phyloP scores from a whole-genome alignment of 30 jellyfish, hydroid and myxozoan genomes.

The Haliclystus octoradiatus region DNA sequence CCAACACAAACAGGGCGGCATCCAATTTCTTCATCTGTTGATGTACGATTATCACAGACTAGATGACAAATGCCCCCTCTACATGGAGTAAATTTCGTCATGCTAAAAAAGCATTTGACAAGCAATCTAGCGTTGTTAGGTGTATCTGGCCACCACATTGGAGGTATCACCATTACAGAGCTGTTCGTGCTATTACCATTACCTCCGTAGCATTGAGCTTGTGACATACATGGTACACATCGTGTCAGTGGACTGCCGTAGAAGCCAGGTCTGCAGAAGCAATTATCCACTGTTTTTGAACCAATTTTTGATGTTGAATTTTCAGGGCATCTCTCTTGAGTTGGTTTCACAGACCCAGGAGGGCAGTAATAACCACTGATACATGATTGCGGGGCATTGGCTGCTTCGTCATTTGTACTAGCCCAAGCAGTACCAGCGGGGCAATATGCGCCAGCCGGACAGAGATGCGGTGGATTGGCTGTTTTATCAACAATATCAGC shows the following conservation, averaged over 20 bases:
- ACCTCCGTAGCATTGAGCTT: constrained; percentile 77
- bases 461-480: constrained; percentile 94
- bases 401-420: constrained; percentile 78
- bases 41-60: constrained; percentile 56
- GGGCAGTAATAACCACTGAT: constrained; percentile 94
- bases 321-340: constrained; percentile 93
- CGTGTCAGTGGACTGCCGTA: constrained; percentile 76
- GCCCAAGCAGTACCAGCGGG: constrained; percentile 99
- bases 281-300: constrained; percentile 53
- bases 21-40: constrained; percentile 49
- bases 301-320: constrained; percentile 88
- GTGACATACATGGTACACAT: constrained; percentile 77
- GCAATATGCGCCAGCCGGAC: constrained; percentile 99
- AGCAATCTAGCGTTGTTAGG: constrained; percentile 51
- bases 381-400: constrained; percentile 97
- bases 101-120: constrained; percentile 68
- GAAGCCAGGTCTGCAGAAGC: constrained; percentile 70
- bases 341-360: constrained; percentile 96
- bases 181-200: constrained; percentile 45
- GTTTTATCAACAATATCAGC: constrained; percentile 94
- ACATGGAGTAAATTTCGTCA: constrained; percentile 92
- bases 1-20: constrained; percentile 60
- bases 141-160: constrained; percentile 96
- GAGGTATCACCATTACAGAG: constrained; percentile 79
- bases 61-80: constrained; percentile 74